Evolutionary conservation across 1,140 invertebrate species (phyloP).

Genomic region (Saccostrea cuccullata): DNA sequence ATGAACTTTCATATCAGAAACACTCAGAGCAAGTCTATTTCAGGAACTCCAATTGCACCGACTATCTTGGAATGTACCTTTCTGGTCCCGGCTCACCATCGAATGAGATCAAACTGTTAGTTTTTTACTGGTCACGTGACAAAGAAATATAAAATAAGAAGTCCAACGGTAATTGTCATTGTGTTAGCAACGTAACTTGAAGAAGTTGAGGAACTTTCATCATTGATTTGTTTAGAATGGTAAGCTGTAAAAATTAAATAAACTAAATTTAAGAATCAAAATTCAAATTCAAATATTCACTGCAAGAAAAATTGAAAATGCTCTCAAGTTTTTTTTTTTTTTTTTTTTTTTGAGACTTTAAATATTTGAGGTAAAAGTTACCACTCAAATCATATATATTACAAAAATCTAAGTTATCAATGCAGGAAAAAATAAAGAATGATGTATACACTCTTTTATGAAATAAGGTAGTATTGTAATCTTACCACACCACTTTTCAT

Average conservation of each 20-base stretch:
- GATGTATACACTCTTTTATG: background rate
- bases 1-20: background rate
- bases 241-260: slow-evolving; percentile 7
- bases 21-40: background rate
- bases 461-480: background rate
- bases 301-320: no score
- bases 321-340: no score
- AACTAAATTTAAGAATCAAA: no score
- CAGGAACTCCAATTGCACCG: background rate
- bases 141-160: background rate
- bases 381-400: no score
- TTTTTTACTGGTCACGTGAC: background rate
- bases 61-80: background rate
- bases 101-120: background rate
- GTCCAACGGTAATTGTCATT: background rate
- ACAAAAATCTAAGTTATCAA: no score
- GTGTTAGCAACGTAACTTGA: background rate
- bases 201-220: background rate
- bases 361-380: no score
- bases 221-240: background rate
- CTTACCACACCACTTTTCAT: slow-evolving; percentile 64
- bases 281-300: no score
- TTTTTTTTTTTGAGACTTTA: no score
- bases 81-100: background rate
- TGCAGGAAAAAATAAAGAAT: no score